Percentiles rank a stretch among this genome's conserved stretches.
phyloP scores from a whole-genome alignment of 2,797 vertebrate species.

The Platalea minor region DNA sequence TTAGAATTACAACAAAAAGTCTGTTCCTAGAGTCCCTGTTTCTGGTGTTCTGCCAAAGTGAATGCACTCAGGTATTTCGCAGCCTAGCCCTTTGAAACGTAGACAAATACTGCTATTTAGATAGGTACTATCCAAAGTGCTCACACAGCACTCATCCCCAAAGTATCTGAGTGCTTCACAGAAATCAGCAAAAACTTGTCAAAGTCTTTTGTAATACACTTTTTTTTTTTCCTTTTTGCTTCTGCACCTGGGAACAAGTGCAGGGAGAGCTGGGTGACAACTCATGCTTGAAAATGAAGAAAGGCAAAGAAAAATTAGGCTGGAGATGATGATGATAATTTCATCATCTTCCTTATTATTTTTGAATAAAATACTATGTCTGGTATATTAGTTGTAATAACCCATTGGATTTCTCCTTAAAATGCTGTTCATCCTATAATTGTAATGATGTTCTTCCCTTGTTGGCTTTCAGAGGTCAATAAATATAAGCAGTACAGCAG shows the following conservation, averaged over 20 bases:
- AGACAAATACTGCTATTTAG: neutral
- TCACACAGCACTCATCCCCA: neutral
- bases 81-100: neutral
- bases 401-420: neutral
- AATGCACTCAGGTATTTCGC: neutral
- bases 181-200: neutral
- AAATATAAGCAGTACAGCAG: neutral
- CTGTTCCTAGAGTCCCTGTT: neutral
- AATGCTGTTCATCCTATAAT: neutral
- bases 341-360: neutral
- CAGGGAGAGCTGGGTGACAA: neutral
- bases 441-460: neutral
- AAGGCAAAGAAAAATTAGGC: neutral
- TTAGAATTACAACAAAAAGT: neutral
- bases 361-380: neutral
- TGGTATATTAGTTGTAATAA: neutral
- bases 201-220: neutral
- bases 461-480: neutral
- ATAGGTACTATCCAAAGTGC: neutral
- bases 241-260: neutral
- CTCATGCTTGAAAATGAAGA: neutral
- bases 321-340: neutral
- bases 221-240: neutral
- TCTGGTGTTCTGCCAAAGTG: neutral
- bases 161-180: neutral